Conservation (phyloP, 1,140 invertebrate species). For the Planococcus citri region DNA sequence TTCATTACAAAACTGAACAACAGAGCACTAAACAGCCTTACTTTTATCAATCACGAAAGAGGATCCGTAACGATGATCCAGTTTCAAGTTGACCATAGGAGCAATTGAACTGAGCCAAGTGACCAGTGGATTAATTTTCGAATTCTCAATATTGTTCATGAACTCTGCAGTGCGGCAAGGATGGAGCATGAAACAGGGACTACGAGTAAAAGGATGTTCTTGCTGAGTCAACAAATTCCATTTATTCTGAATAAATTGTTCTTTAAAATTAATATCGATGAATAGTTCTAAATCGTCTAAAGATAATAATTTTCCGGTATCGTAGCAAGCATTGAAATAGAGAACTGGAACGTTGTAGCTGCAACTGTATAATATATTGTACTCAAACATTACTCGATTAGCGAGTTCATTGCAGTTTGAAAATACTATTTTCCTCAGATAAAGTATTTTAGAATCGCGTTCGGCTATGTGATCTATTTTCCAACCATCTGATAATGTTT, state of each 20-base stretch:
- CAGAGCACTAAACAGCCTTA: not conserved
- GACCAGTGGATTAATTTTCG: not conserved
- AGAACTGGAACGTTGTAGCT: not conserved
- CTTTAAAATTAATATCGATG: not conserved
- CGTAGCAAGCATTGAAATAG: not conserved
- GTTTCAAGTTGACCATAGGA: not conserved
- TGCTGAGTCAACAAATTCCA: constrained; percentile 4
- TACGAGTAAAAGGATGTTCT: not conserved
- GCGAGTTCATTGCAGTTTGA: not conserved
- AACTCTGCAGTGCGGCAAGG: not conserved
- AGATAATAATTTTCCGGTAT: not conserved
- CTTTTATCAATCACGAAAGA: not conserved
- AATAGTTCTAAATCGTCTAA: not conserved
- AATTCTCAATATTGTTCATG: not conserved
- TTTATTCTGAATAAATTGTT: not conserved
- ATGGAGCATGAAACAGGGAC: not conserved
- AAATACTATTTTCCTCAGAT: not conserved
- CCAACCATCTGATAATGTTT: not conserved
- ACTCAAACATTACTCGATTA: not conserved
- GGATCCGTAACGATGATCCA: not conserved
- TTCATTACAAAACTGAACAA: too few species aligned
- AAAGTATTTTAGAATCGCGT: not conserved
- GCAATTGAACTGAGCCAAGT: not conserved
- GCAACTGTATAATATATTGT: not conserved
- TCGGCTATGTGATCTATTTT: not conserved